Evolutionary conservation across 1,140 invertebrate species (phyloP), one percentile per base, ranked within the genome.

Genomic region (Drosophila takahashii): DNA sequence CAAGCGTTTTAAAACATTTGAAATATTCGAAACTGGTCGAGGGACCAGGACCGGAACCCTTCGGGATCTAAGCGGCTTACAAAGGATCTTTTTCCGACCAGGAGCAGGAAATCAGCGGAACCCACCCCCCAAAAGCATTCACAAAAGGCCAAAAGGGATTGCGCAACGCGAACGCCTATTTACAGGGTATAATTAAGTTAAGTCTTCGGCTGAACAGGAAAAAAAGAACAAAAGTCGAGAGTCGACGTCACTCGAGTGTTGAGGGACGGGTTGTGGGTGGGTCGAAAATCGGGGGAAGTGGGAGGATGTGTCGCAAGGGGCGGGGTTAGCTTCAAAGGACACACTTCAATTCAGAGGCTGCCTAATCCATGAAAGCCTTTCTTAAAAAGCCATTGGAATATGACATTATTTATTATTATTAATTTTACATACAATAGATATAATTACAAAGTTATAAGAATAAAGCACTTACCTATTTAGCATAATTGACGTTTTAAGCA

Each of bases 151-250:
- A 58, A 59, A 73, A 69, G 78, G 79, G 86, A 84, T 89, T 89
- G 76, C 70, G 69, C 84, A 87, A 91, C 78, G 90, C 86, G 79
- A 89, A 91, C 80, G 90, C 90, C 90, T 90, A 87, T 91, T 91
- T 91, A 89, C 79, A 78, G 77, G 79, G 80, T 76, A 79, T 91
- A 91, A 91, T 91, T 91, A 90, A 91, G 85, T 91, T 91, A 91
- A 80, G 74, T 65, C 65, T 51, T 79, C 22, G 52, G 83, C 77
- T 79, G 81, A 77, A 89, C 62, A 44, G 45, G 44, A 59, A 59
- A 81, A 79, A 76, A 80, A 67, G 53, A 50, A 64, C 71, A 85
- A 81, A 83, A 89, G 83, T 83, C 77, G 75, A 81, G 72, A 81
- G 81, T 48, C 37, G 57, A 51, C 29, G 59, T 26, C 59, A 67